Percentiles rank a stretch among this genome's conserved stretches.
Evolutionary conservation across 2,797 vertebrate species (phyloP).

Genomic region (Amniataba percoides): DNA sequence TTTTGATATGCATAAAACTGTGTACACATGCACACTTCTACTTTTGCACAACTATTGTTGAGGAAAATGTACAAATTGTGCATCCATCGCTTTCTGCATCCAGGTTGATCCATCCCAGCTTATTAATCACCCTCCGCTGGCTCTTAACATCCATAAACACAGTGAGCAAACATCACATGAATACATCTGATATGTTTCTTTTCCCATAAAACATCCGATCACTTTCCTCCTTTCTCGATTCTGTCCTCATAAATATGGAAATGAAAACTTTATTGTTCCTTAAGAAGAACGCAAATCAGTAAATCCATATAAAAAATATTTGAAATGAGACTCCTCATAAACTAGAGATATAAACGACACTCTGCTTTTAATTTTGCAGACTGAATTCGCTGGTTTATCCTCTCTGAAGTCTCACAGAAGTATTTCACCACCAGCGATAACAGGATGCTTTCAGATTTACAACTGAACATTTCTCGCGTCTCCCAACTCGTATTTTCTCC

Average conservation of each 20-base stretch:
- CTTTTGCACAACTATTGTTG: background rate
- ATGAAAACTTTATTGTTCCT: background rate
- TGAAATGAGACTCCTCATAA: too few relatives aligned
- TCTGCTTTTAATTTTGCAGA: background rate
- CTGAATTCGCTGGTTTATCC: background rate
- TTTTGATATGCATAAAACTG: background rate
- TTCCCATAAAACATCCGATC: background rate
- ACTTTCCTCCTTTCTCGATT: background rate
- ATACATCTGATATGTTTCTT: background rate
- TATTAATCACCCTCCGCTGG: background rate
- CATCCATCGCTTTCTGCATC: slow-evolving; percentile 19
- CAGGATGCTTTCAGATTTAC: background rate
- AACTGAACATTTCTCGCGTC: background rate
- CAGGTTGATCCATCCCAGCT: slow-evolving; percentile 33
- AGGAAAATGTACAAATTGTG: background rate
- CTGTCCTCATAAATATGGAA: background rate
- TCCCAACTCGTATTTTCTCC: background rate
- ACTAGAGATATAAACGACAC: background rate
- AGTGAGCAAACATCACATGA: slow-evolving; percentile 2
- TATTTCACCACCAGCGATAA: background rate
- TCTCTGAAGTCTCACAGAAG: background rate
- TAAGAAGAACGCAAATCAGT: background rate
- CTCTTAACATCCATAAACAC: background rate
- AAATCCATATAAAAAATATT: too few relatives aligned
- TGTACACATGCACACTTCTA: background rate